Percentiles rank a stretch among this genome's conserved stretches.
Evolutionary conservation across 1,140 invertebrate species (phyloP).

Genomic region (Pteromalus puparum): DNA sequence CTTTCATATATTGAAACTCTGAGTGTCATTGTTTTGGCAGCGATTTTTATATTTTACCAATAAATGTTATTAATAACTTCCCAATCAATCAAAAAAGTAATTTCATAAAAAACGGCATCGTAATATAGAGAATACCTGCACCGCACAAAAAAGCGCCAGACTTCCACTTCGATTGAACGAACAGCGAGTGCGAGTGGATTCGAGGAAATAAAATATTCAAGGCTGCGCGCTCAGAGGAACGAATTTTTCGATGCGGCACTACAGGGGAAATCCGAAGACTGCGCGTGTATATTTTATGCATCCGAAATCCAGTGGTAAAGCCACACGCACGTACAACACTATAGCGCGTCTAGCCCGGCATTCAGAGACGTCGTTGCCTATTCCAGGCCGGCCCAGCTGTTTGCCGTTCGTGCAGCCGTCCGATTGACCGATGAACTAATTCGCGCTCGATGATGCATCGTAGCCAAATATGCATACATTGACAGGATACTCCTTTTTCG

Average conservation of each 20-base stretch:
- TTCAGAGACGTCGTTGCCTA: slow-evolving; percentile 44
- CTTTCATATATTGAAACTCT: too few relatives aligned
- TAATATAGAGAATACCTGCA: too few relatives aligned
- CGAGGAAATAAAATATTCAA: slow-evolving; percentile 47
- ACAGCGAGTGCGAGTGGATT: slow-evolving; percentile 24
- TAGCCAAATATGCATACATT: too few relatives aligned
- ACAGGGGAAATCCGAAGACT: slow-evolving; percentile 28
- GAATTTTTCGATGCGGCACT: slow-evolving; percentile 34
- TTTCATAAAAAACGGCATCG: too few relatives aligned
- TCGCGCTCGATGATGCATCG: slow-evolving; percentile 10
- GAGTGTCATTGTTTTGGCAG: too few relatives aligned
- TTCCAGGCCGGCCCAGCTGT: slow-evolving; percentile 6
- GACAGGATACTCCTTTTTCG: too few relatives aligned
- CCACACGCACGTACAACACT: not conserved
- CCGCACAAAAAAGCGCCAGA: too few relatives aligned
- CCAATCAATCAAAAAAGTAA: too few relatives aligned
- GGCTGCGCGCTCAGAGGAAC: not conserved
- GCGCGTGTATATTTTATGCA: slow-evolving; percentile 42
- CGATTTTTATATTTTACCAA: too few relatives aligned
- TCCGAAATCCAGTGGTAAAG: not conserved
- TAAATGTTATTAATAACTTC: too few relatives aligned
- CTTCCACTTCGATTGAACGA: not conserved
- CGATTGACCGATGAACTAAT: slow-evolving; percentile 2
- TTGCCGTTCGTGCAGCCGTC: slow-evolving; percentile 24
- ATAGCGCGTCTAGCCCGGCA: slow-evolving; percentile 4